phyloP scores from a whole-genome alignment of 2,888 invertebrate species.

The Scelioninae gen. 1 region DNA sequence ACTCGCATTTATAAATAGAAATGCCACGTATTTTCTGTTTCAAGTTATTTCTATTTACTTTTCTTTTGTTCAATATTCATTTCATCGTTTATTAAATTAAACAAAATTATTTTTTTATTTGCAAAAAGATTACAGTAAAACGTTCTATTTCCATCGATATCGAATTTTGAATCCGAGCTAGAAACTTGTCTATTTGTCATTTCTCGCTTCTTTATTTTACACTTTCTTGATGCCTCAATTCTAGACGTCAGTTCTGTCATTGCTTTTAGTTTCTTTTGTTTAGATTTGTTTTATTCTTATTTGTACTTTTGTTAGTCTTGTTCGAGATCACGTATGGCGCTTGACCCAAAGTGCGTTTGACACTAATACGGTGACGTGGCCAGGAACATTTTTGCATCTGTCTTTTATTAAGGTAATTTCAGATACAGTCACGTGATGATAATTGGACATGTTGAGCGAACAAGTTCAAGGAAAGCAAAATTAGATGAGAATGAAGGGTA shows the following conservation, averaged over 20 bases:
- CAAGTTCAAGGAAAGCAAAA: conserved; percentile 19
- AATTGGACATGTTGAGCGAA: conserved; percentile 15
- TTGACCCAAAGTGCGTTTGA: conserved; percentile 37
- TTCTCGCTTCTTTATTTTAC: no score
- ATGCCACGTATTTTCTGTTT: no score
- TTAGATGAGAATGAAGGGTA: background rate
- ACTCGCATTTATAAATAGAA: no score
- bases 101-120: no score
- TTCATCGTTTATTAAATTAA: no score
- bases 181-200: no score
- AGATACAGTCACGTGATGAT: conserved; percentile 28
- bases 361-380: conserved; percentile 25
- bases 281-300: conserved; percentile 15
- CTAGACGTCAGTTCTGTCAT: background rate
- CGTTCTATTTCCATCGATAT: no score
- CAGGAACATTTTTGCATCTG: conserved; percentile 13
- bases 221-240: no score
- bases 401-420: conserved; percentile 17
- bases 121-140: no score
- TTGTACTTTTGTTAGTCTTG: conserved; percentile 6
- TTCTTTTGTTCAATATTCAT: no score
- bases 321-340: conserved; percentile 27
- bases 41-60: no score
- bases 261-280: conserved; percentile 12
- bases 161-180: no score